phyloP scores from a whole-genome alignment of 1,140 invertebrate species.

The Cyclina sinensis region DNA sequence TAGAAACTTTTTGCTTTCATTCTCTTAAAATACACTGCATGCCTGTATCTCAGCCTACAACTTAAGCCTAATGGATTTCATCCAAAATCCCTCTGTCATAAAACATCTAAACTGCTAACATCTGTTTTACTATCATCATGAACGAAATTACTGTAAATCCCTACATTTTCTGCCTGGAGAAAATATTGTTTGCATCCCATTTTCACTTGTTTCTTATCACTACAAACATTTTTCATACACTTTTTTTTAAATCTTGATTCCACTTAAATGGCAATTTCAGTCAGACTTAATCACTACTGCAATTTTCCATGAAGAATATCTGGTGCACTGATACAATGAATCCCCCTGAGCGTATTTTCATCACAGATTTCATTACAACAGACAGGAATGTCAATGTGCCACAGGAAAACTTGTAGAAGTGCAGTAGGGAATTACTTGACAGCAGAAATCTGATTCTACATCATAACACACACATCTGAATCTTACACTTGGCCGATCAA shows the following conservation, averaged over 20 bases:
- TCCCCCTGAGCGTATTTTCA: conserved; percentile 13
- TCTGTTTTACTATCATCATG: conserved; percentile 5
- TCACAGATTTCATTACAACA: neutral
- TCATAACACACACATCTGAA: too few relatives aligned
- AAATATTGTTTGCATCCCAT: too few relatives aligned
- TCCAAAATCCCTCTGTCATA: neutral
- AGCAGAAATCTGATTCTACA: neutral
- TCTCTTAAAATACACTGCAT: neutral
- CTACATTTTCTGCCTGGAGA: neutral
- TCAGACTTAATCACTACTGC: neutral
- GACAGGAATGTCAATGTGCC: neutral
- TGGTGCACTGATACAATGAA: neutral
- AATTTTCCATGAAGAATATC: neutral
- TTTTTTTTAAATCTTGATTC: neutral
- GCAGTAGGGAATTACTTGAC: neutral
- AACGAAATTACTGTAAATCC: neutral
- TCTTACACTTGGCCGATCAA: too few relatives aligned
- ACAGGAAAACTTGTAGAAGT: neutral
- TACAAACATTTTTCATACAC: too few relatives aligned
- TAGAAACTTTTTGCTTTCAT: too few relatives aligned
- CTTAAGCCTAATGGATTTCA: neutral
- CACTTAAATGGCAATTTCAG: neutral
- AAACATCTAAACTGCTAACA: neutral
- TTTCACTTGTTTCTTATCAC: too few relatives aligned
- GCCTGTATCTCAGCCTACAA: neutral